Evolutionary conservation across 2,113 vertebrate species (phyloP), one percentile per base, ranked within the genome.

Genomic region (Melanostigma gelatinosum): DNA sequence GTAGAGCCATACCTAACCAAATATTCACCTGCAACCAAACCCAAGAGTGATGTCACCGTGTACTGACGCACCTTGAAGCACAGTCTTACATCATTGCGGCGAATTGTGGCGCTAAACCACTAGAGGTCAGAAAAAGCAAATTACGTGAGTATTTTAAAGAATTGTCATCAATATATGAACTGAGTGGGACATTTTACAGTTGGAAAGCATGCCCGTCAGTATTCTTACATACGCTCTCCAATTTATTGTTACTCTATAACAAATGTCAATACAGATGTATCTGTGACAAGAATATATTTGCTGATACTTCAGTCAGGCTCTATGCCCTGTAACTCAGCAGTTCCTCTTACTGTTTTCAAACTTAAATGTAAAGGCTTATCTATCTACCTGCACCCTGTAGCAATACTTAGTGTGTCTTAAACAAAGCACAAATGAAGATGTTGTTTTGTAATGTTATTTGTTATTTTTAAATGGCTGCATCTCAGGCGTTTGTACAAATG

Each of bases 291-390:
- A 12, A 62, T 16, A 61, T 48, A 48, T 62, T 15, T 9, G 20
- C 24, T 44, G 24, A 6, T 29, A 60, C 32, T 22, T 54, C 34
- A 32, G 58, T 4, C 0, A 0, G 34, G 12, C 6, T 67, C 9
- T 16, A 3, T 4, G 6, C 24, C 0, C 20, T 52, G 46, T 61
- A 8, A 8, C 44, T 54, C 32, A 34, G 54, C 29, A 55, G 27
- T 38, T 63, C 7, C 24, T 68, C 36, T 63, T 18, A 36, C n/a
- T 55, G 57, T 60, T 62, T 34, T 73, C 46, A 46, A 67, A 44
- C 34, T 67, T 5, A 13, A 67, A 52, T 32, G 11, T 27, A 20
- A 40, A 32, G n/a, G 6, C 6, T 58, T 8, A 60, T 72, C 3
- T 32, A 29, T 55, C 46, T 54, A 16, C 48, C 10, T 20, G 27